These are phyloP conservation scores for Mesocentrotus franciscanus DNA, from an alignment of 53 echinoderm and acorn worm genomes.

Conservation along the genomic window DNA sequence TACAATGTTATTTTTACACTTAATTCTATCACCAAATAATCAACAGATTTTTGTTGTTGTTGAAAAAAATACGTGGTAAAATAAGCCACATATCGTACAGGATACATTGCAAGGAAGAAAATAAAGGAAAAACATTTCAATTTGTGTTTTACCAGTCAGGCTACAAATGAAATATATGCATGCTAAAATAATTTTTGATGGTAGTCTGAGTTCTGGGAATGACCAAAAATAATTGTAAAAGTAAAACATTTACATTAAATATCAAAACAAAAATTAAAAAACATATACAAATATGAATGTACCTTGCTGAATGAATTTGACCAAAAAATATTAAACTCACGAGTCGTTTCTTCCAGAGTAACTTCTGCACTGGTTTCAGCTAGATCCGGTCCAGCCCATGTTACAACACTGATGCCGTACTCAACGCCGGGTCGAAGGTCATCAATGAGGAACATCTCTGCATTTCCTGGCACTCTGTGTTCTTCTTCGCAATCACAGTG, in stretches of 20 bases:
- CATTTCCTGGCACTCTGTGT: background rate
- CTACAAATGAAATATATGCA: background rate
- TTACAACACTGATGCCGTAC: background rate
- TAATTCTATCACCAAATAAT: too few species aligned
- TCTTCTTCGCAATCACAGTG: background rate
- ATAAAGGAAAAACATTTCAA: too few species aligned
- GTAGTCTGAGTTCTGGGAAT: too few species aligned
- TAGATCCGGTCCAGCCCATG: background rate
- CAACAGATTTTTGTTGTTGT: too few species aligned
- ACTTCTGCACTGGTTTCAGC: background rate
- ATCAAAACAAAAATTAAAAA: background rate
- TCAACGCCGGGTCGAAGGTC: background rate
- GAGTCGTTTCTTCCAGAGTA: background rate
- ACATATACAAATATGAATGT: background rate
- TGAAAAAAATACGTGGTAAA: too few species aligned
- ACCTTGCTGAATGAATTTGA: background rate
- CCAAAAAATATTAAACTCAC: background rate
- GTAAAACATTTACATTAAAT: too few species aligned
- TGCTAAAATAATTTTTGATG: background rate
- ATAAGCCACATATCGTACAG: too few species aligned
- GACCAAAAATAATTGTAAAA: background rate
- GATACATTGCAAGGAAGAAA: too few species aligned
- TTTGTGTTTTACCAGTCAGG: background rate
- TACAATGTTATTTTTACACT: too few species aligned
- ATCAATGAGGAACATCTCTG: background rate